A percentile compares a stretch with the other conserved stretches of the same genome.
These are phyloP conservation scores for Callipepla californica DNA, from an alignment of 2,113 vertebrate genomes.

Conservation along the genomic window DNA sequence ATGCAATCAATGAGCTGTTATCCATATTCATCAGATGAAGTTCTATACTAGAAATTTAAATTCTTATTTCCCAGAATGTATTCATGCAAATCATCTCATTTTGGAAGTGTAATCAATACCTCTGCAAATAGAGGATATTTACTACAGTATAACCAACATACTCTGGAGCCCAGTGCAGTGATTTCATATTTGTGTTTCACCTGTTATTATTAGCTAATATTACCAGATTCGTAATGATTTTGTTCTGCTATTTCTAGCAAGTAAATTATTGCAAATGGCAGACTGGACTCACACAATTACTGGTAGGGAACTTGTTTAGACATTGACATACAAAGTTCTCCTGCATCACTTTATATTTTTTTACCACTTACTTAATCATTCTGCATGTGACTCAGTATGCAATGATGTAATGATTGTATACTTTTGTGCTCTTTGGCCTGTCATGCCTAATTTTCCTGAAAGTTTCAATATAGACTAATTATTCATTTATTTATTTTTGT, in stretches of 20 bases:
- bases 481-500: neutral
- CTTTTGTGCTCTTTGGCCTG: neutral
- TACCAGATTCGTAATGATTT: neutral
- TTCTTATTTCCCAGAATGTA: constrained; percentile 59
- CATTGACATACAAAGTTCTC: neutral
- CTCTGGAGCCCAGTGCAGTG: constrained; percentile 13
- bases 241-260: neutral
- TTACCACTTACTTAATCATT: neutral
- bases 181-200: neutral
- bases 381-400: neutral
- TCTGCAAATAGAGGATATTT: constrained; percentile 43
- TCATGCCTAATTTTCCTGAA: neutral
- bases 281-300: fast-evolving
- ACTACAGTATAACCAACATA: constrained; percentile 11
- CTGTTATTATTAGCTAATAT: neutral
- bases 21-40: constrained; percentile 59
- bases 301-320: neutral
- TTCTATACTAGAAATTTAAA: constrained; percentile 61
- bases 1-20: constrained; percentile 63
- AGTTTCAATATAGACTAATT: neutral
- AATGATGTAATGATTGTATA: neutral
- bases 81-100: constrained; percentile 55
- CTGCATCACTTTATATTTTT: neutral
- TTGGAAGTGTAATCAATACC: constrained; percentile 47
- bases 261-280: neutral